phyloP scores from a whole-genome alignment of 1,140 invertebrate genomes.

The Brachystomella parvula region DNA sequence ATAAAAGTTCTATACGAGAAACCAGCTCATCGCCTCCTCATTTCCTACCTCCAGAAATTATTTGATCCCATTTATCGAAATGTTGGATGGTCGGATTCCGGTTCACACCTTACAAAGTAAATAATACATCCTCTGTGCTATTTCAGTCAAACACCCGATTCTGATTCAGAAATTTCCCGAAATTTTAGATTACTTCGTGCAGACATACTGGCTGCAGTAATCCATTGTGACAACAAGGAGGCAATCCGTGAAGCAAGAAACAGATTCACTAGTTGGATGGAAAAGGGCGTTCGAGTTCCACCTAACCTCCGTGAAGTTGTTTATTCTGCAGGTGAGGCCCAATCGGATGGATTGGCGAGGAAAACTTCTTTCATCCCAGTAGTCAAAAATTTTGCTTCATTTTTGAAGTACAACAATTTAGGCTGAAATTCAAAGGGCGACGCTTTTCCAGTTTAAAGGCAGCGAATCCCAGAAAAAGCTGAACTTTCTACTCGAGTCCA shows the following conservation, averaged over 20 bases:
- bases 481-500: too few species aligned
- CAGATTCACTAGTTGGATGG: constrained; percentile 60
- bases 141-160: not conserved
- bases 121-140: too few species aligned
- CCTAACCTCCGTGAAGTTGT: constrained; percentile 64
- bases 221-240: constrained; percentile 54
- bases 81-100: constrained; percentile 59
- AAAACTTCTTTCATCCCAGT: too few species aligned
- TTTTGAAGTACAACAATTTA: too few species aligned
- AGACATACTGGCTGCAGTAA: constrained; percentile 52
- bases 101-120: constrained; percentile 59
- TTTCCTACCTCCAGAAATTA: constrained; percentile 54
- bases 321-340: constrained; percentile 56
- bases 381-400: too few species aligned
- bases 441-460: too few species aligned
- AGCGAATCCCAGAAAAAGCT: too few species aligned
- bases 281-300: constrained; percentile 50
- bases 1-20: constrained; percentile 58
- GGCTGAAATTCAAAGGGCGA: not conserved
- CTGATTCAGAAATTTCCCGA: not conserved
- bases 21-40: constrained; percentile 55
- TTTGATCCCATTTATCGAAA: constrained; percentile 53
- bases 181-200: constrained; percentile 50
- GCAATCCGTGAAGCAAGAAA: constrained; percentile 55
- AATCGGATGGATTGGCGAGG: not conserved